phyloP scores from a whole-genome alignment of 2,888 invertebrate genomes.

The Sarcophaga rosellei region DNA sequence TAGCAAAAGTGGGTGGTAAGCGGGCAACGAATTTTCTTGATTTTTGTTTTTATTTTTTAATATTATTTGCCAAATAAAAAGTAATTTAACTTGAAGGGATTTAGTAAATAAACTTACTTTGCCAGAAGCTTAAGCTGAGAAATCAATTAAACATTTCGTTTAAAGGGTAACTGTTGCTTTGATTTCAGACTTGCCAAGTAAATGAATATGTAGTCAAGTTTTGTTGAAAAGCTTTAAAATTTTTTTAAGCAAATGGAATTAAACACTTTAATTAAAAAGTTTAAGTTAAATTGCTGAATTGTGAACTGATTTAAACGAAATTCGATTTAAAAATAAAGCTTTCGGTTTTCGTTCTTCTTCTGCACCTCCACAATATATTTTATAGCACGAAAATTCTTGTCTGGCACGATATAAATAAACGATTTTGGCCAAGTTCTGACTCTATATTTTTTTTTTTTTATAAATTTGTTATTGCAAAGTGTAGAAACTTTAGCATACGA shows the following conservation, averaged over 20 bases:
- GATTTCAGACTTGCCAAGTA: not conserved
- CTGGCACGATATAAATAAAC: no score
- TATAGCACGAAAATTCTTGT: no score
- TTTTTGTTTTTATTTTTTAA: not conserved
- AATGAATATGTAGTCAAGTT: not conserved
- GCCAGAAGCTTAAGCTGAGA: constrained; percentile 4
- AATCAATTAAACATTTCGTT: not conserved
- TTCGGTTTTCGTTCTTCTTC: no score
- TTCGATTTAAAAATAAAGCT: no score
- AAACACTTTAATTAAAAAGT: not conserved
- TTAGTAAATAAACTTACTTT: constrained; percentile 30
- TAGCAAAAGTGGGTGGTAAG: not conserved
- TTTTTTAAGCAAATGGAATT: not conserved
- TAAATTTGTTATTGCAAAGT: no score
- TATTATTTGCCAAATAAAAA: constrained; percentile 25
- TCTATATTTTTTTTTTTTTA: no score
- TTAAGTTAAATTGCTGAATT: no score
- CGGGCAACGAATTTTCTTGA: not conserved
- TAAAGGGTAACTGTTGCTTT: constrained; percentile 27
- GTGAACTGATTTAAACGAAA: no score
- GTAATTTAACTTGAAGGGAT: constrained; percentile 36
- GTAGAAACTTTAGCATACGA: no score
- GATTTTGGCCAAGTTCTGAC: no score
- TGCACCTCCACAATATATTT: no score
- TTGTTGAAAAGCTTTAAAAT: not conserved